These are phyloP conservation scores for Chiropotes sagulatus DNA, from an alignment of 2,797 vertebrate genomes.

Conservation along the genomic window DNA sequence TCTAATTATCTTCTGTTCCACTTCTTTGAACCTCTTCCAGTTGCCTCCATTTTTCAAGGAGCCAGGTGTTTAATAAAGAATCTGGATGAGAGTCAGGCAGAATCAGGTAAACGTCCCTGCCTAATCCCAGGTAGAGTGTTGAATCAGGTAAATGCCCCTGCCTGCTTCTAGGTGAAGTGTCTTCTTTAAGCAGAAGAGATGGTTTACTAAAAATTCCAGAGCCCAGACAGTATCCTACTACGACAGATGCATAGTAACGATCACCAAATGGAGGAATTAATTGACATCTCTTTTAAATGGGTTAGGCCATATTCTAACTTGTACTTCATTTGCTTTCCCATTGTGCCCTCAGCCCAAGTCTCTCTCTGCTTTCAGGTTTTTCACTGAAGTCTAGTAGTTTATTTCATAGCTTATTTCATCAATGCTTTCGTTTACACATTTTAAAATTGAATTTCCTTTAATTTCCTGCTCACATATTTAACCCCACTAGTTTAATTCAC, in stretches of 20 bases:
- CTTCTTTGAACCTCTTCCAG: slow-evolving; percentile 64
- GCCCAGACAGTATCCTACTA: neutral
- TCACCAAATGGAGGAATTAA: neutral
- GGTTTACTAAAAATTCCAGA: neutral
- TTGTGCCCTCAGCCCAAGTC: neutral
- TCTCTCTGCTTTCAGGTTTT: neutral
- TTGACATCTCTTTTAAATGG: neutral
- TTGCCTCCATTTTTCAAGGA: slow-evolving; percentile 40
- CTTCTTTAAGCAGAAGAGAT: neutral
- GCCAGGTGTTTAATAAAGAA: slow-evolving; percentile 26
- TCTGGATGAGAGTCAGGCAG: slow-evolving; percentile 24
- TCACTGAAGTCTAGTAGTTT: neutral
- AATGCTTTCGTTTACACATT: neutral
- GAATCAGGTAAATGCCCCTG: neutral
- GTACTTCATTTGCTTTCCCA: neutral
- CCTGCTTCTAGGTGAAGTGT: neutral
- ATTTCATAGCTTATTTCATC: slow-evolving; percentile 35
- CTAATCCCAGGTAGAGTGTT: neutral
- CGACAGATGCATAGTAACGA: neutral
- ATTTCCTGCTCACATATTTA: slow-evolving; percentile 36
- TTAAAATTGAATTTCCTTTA: slow-evolving; percentile 37
- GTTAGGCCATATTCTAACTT: neutral
- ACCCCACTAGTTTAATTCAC: slow-evolving; percentile 44
- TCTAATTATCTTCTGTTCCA: slow-evolving; percentile 69
- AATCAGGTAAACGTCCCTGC: neutral